phyloP scores from a whole-genome alignment of 2,113 vertebrate genomes.

The Xiphorhynchus elegans region DNA sequence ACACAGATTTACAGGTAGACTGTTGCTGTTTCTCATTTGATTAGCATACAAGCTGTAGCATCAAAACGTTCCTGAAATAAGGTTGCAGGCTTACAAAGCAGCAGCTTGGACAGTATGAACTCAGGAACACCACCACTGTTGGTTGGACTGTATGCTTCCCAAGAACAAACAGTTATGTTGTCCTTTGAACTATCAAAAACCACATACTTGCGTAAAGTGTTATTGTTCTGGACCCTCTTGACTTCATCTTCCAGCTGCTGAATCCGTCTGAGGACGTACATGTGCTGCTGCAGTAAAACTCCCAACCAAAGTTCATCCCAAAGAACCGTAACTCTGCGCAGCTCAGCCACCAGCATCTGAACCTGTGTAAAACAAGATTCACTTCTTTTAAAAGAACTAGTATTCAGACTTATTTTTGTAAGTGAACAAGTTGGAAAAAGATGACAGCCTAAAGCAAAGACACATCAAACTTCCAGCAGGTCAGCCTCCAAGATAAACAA shows the following conservation, averaged over 20 bases:
- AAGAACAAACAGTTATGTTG: not conserved
- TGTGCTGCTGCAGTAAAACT: conserved; percentile 95
- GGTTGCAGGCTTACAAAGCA: not conserved
- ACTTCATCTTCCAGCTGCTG: conserved; percentile 97
- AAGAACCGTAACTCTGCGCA: conserved; percentile 94
- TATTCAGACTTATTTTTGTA: not conserved
- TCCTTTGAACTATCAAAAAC: not conserved
- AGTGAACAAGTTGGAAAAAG: not conserved
- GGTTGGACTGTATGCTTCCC: not conserved
- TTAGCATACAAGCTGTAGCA: not conserved
- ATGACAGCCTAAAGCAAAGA: not conserved
- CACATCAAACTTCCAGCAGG: not conserved
- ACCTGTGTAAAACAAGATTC: conserved; percentile 74
- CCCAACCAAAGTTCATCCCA: conserved; percentile 99
- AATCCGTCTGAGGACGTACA: conserved; percentile 92
- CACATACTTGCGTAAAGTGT: conserved; percentile 90
- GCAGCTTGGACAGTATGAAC: not conserved
- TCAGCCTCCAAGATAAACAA: not conserved
- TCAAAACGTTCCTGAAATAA: not conserved
- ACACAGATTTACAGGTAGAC: not conserved
- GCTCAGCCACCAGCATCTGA: conserved; percentile 94
- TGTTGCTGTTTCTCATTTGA: not conserved
- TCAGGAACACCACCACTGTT: not conserved
- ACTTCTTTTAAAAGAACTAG: not conserved
- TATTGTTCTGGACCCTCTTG: conserved; percentile 97